These are phyloP conservation scores for Cromileptes altivelis DNA, from an alignment of 2,113 vertebrate genomes.

Conservation along the genomic window DNA sequence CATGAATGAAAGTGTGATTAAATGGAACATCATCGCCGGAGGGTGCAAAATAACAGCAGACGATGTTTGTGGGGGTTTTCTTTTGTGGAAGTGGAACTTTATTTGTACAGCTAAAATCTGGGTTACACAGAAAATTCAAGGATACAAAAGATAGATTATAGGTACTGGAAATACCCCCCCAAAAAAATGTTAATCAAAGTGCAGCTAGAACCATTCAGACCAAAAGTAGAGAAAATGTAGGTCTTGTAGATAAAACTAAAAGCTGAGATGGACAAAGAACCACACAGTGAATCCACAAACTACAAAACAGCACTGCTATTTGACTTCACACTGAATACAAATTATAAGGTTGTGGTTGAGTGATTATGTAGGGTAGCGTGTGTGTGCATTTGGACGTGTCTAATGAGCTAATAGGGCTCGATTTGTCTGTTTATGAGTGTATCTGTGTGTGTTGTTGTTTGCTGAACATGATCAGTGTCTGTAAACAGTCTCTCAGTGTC, in stretches of 20 bases:
- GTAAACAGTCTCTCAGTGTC: conserved; percentile 46
- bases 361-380: conserved; percentile 12
- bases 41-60: not conserved
- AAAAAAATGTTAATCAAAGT: not conserved
- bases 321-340: not conserved
- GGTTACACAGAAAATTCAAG: not conserved
- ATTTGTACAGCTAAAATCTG: not conserved
- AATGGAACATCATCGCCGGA: not conserved
- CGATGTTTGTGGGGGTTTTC: not conserved
- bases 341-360: not conserved
- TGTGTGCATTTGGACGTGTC: conserved; percentile 2
- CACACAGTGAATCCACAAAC: not conserved
- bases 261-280: no score
- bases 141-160: not conserved
- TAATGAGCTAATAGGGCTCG: conserved; percentile 6
- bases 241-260: no score
- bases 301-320: not conserved
- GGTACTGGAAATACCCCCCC: no score
- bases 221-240: not conserved
- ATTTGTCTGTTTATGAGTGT: not conserved
- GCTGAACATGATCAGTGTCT: conserved; percentile 14
- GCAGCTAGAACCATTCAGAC: not conserved
- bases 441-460: conserved; percentile 27
- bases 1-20: conserved; percentile 35
- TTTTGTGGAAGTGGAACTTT: not conserved